phyloP scores from a whole-genome alignment of 2,113 vertebrate species.

The Pelodiscus sinensis region DNA sequence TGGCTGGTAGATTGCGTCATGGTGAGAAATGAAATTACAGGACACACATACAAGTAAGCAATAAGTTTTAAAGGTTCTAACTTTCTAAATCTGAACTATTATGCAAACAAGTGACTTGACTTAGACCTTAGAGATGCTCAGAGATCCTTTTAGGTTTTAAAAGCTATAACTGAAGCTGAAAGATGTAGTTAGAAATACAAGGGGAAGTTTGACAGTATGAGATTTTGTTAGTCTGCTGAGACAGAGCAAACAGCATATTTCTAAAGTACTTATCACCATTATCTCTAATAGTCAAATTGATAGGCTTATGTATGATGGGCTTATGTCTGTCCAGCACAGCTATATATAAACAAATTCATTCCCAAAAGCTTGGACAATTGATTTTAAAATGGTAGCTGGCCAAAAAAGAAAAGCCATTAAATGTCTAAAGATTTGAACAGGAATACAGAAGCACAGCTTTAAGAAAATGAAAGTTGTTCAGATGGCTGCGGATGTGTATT shows the following conservation, averaged over 20 bases:
- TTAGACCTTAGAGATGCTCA: background rate
- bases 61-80: constrained; percentile 71
- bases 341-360: background rate
- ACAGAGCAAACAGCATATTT: background rate
- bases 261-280: background rate
- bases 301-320: background rate
- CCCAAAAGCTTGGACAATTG: background rate
- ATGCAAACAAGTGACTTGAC: background rate
- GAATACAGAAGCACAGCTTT: background rate
- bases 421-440: background rate
- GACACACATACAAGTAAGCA: constrained; percentile 94
- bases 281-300: background rate
- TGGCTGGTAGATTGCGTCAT: constrained; percentile 98
- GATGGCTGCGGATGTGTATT: background rate
- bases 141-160: background rate
- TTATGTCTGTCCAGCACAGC: background rate
- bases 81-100: background rate
- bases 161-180: background rate
- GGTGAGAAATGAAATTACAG: constrained; percentile 97
- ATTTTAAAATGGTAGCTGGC: background rate
- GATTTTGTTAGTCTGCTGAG: constrained; percentile 5
- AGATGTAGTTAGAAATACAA: background rate
- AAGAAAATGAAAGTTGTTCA: background rate
- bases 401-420: background rate
- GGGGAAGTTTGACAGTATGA: background rate